Base-by-base conservation (phyloP, 1,140 invertebrate genomes). In the Idris sp. region DNA sequence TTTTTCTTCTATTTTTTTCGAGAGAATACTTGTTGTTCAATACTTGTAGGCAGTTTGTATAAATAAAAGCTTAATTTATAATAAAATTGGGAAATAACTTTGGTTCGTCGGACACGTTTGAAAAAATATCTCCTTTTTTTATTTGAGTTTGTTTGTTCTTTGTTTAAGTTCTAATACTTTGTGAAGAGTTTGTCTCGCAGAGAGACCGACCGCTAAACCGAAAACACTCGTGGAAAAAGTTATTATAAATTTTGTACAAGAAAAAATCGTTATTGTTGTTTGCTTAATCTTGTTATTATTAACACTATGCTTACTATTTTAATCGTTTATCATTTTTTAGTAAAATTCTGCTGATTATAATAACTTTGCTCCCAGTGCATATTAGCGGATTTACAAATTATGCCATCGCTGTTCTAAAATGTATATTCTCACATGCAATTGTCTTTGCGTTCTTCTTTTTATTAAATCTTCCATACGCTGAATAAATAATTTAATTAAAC, bases 31-130 rank as follows among this genome's bases (percentile, higher is more conserved):
- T 56, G n/a, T 48, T 74, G 30, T 59, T 58, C 48, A 73, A 73
- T 73, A 73, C 69, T 73, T 73, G 16, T 49, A 58, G 69, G 69
- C 69, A 65, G 61, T 73, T 74, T 43, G 43, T 53, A 58, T 67
- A 53, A 65, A 53, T 59, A 53, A 65, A 59, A 53, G 38, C 36
- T 65, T 59, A 56, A 74, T 59, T 65, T n/a, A n/a, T n/a, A n/a
- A n/a, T 61, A 67, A 61, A 61, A 54, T 61, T 61, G 69, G 61
- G 40, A 28, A 35, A 54, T 33, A 59, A 54, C 71, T 74, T 61
- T 61, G 61, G 46, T 67, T 67, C 54, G 31, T 73, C 43, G 26
- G 36, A 54, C 41, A 18, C 18, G 48, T 56, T 49, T 40, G 25
- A 46, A n/a, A n/a, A n/a, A n/a, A n/a, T n/a, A n/a, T n/a, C n/a